Evolutionary conservation across 1,140 invertebrate genomes (phyloP), one percentile per base, ranked within the genome.

Genomic region (Sycobia sp.): DNA sequence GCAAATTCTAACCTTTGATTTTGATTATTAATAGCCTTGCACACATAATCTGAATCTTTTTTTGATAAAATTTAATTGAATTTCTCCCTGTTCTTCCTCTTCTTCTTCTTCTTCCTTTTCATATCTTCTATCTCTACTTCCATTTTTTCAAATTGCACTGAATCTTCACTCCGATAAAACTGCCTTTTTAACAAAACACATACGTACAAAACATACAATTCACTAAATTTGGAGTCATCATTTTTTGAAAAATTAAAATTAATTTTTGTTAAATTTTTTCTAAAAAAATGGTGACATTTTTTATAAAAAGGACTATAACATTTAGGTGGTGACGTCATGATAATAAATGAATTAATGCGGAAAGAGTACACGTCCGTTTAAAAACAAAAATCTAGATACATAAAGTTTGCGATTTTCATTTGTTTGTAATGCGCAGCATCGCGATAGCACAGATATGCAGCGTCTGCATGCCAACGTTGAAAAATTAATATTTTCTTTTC

Each of bases 1-100:
- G 32, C 49, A 51, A 51, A 27, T 51, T 51, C 32, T 36, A 51
- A 10, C 20, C 27, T 51, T 51, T 51, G 29, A 27, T 51, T 51
- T 18, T 51, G 49, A 20, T 51, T 36, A 16, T 51, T 27, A 27
- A 51, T 16, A 18, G 49, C 10, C 20, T 29, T 51, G 27, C 27
- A 51, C 27, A 51, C 25, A 51, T 36, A 51, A 13, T 32, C 16
- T 13, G 3, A 8, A 32, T 51, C 49, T 27, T 36, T 18, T 32
- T 51, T 18, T 51, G 27, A 47, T 5, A 23, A 47, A 25, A 14
- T n/a, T 32, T 3, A 36, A 32, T 16, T 3, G 4, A 10, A 7
- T 51, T 51, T 11, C 14, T 32, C 9, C n/a, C 32, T 16, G 29
- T 51, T 18, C 32, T 32, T 16, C 9, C 32, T 27, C 32, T n/a